phyloP scores from a whole-genome alignment of 2,797 vertebrate species.

The Chelonia mydas region DNA sequence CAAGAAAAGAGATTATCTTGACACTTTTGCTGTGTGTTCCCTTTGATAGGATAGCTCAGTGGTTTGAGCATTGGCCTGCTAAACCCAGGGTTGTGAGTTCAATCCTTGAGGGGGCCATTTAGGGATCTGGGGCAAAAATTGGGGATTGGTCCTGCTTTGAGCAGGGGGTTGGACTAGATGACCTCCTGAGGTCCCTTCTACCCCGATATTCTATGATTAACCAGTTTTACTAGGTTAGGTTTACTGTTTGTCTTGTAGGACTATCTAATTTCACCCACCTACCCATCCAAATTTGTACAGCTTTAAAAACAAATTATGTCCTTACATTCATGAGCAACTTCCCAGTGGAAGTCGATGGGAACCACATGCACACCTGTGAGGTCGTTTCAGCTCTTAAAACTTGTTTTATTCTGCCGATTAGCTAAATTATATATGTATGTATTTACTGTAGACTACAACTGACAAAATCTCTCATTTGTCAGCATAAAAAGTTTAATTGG shows the following conservation, averaged over 20 bases:
- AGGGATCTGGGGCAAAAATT: too few species aligned
- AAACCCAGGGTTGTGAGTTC: too few species aligned
- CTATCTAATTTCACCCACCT: background rate
- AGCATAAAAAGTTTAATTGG: background rate
- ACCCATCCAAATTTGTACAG: background rate
- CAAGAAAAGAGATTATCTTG: background rate
- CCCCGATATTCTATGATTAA: too few species aligned
- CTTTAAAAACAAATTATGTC: background rate
- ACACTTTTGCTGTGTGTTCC: background rate
- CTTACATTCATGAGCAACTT: background rate
- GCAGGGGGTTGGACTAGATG: too few species aligned
- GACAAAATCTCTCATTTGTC: conserved; percentile 6
- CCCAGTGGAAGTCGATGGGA: background rate
- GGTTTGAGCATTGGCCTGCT: too few species aligned
- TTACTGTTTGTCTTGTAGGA: background rate
- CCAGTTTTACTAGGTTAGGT: background rate
- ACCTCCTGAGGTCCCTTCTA: too few species aligned
- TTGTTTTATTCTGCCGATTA: background rate
- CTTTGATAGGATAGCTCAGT: background rate
- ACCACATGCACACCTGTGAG: conserved; percentile 1
- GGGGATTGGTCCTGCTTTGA: too few species aligned
- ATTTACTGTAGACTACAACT: background rate
- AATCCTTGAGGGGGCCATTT: too few species aligned
- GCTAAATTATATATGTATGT: background rate
- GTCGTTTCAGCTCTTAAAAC: background rate